Evolutionary conservation across 1,140 invertebrate species (phyloP), one percentile per base, ranked within the genome.

Genomic region (Drosophila obscura): DNA sequence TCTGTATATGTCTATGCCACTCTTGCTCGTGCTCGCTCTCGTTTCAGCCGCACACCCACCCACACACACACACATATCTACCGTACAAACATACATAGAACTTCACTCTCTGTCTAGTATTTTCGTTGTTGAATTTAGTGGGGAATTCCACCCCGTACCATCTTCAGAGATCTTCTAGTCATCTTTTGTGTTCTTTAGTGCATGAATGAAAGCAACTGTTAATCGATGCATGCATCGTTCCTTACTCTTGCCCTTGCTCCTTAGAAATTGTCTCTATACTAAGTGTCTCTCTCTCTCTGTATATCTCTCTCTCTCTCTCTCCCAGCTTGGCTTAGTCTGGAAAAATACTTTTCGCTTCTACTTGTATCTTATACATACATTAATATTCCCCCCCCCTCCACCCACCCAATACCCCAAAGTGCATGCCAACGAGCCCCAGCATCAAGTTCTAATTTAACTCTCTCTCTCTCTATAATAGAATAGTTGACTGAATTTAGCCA

Each of bases 41-140:
- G 44, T 13, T 46, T n/a, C 56, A 22, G 48, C 28, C 28, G 11
- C 15, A 52, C 13, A 58, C n/a, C n/a, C n/a, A n/a, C n/a, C n/a
- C 44, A 51, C 15, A 15, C 15, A 61, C 8, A 13, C 26, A 58
- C 15, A 66, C 31, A 56, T 49, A 66, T 44, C 64, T 52, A 77
- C 45, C 43, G 11, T 62, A 45, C 48, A 61, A 22, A 52, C 28
- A 49, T 49, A 31, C 8, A 31, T 3, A 9, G 2, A 31, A 7
- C 19, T 69, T 57, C 44, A 4, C 16, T 68, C 50, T 44, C 68
- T 69, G 51, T 69, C 57, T 69, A 64, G 64, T 69, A 69, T 69
- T 65, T 71, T 53, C 53, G 58, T 52, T 69, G 51, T 57, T 69
- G 16, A 24, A 69, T 2, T 15, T 69, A 68, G 51, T 57, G 24